phyloP scores from a whole-genome alignment of 2,113 vertebrate genomes.

The Neotragus moschatus region DNA sequence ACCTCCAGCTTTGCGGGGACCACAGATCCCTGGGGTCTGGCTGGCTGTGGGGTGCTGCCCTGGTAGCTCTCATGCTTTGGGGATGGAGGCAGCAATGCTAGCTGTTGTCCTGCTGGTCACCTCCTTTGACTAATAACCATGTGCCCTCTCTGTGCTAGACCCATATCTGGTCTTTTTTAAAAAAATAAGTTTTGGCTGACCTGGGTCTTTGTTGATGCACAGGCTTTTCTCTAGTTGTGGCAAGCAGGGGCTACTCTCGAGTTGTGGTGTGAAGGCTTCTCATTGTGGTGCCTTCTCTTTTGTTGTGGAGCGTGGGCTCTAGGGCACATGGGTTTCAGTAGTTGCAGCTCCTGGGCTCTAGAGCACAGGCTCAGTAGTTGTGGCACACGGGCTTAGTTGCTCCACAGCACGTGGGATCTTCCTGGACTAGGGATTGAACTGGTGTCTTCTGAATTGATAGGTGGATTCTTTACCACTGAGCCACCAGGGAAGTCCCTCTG shows the following conservation, averaged over 20 bases:
- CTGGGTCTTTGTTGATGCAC: background rate
- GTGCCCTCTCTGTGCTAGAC: background rate
- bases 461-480: background rate
- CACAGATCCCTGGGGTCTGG: background rate
- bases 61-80: accelerated
- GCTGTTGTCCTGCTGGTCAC: accelerated
- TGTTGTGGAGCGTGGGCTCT: background rate
- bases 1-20: accelerated
- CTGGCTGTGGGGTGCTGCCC: accelerated
- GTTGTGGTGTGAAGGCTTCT: background rate
- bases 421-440: background rate
- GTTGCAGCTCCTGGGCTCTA: background rate
- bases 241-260: background rate
- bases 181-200: background rate
- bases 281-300: background rate
- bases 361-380: background rate
- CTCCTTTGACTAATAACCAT: accelerated
- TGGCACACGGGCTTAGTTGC: background rate
- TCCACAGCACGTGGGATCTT: background rate
- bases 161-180: accelerated
- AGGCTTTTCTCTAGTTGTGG: background rate
- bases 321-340: background rate
- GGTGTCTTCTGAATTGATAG: background rate
- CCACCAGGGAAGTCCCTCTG: background rate
- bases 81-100: accelerated